phyloP scores from a whole-genome alignment of 2,113 vertebrate genomes.

The Butorides virescens region DNA sequence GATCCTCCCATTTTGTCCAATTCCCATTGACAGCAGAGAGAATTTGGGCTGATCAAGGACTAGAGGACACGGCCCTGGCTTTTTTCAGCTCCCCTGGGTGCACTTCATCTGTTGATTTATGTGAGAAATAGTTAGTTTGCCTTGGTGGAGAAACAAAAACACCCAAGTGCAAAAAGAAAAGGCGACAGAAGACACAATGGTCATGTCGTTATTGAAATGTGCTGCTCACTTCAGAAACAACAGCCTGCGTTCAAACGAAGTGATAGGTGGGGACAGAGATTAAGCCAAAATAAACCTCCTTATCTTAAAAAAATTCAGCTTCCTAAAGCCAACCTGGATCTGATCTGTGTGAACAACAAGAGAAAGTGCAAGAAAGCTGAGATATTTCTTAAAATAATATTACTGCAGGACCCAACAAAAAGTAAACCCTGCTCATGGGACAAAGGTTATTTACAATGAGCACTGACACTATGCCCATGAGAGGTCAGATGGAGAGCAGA shows the following conservation, averaged over 20 bases:
- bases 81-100: conserved; percentile 17
- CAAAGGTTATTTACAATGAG: conserved; percentile 20
- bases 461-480: not conserved
- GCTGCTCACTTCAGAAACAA: conserved; percentile 37
- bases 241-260: not conserved
- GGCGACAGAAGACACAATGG: conserved; percentile 23
- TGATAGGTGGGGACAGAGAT: conserved; percentile 41
- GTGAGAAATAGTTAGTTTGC: conserved; percentile 31
- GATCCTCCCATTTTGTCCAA: not conserved
- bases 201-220: not conserved
- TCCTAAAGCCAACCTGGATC: conserved; percentile 37
- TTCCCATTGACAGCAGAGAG: not conserved
- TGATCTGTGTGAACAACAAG: conserved; percentile 34
- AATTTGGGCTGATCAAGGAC: not conserved
- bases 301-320: conserved; percentile 56
- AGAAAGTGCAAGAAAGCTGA: conserved; percentile 11
- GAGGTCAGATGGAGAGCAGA: conserved; percentile 37
- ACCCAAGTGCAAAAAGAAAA: conserved; percentile 21
- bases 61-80: not conserved
- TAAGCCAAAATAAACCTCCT: conserved; percentile 51
- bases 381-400: conserved; percentile 57
- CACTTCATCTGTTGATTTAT: conserved; percentile 44
- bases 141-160: conserved; percentile 41
- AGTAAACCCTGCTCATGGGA: not conserved
- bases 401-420: conserved; percentile 6